A percentile compares a stretch with the other conserved stretches of the same genome.
Evolutionary conservation across 2,888 invertebrate genomes (phyloP).

Genomic region (Eristalis intricaria): DNA sequence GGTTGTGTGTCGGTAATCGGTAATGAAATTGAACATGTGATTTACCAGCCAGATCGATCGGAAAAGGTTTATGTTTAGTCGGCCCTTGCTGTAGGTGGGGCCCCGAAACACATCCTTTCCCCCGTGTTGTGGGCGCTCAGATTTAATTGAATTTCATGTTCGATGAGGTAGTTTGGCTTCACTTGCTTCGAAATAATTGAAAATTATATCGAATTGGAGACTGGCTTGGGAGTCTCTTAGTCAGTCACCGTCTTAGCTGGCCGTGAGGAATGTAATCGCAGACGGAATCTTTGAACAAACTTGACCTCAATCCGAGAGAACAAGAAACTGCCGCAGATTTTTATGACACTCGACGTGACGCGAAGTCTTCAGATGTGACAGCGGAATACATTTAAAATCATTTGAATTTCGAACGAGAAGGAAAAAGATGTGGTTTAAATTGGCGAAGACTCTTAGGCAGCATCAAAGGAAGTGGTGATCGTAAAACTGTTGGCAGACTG

Average conservation of each 20-base stretch:
- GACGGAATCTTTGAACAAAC: not conserved
- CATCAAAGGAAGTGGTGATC: not conserved
- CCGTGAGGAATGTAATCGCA: not conserved
- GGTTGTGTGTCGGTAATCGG: not conserved
- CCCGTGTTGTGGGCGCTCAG: not conserved
- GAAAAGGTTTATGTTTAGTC: not conserved
- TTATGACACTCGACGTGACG: not conserved
- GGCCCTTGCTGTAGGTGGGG: not conserved
- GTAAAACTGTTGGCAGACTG: too few relatives aligned
- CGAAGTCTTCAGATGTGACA: not conserved
- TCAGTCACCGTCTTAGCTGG: not conserved
- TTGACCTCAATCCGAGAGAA: too few relatives aligned
- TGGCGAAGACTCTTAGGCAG: not conserved
- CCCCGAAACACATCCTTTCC: not conserved
- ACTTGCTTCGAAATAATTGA: not conserved
- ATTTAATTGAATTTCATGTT: conserved; percentile 23
- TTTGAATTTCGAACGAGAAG: not conserved
- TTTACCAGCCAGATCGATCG: conserved; percentile 24
- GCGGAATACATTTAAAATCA: not conserved
- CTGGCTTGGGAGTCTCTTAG: not conserved
- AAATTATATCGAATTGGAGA: not conserved
- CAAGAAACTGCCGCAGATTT: not conserved
- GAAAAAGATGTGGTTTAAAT: not conserved
- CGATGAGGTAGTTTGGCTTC: not conserved
- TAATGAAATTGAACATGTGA: conserved; percentile 27